Percentiles rank a stretch among this genome's conserved stretches.
These are phyloP conservation scores for Thecophora atra DNA, from an alignment of 2,888 invertebrate genomes.

Conservation along the genomic window DNA sequence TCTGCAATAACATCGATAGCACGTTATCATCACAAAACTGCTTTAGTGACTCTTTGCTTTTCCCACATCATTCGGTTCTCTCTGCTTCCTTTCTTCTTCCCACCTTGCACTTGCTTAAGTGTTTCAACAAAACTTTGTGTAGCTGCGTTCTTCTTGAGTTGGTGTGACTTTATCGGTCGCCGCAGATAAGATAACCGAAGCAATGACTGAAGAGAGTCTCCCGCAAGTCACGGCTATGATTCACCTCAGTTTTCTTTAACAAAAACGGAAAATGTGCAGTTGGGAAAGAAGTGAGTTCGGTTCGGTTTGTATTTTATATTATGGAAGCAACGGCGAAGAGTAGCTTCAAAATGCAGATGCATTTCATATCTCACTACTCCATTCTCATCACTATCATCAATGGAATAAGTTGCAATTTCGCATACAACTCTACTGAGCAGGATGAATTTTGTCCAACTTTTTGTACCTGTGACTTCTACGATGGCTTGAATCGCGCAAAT, in stretches of 20 bases:
- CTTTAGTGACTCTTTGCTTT: background rate
- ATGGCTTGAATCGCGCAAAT: constrained; percentile 59
- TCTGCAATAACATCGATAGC: constrained; percentile 22
- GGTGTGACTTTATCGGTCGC: constrained; percentile 20
- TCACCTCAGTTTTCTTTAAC: background rate
- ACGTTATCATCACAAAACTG: background rate
- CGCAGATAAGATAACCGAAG: constrained; percentile 24
- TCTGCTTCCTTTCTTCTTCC: background rate
- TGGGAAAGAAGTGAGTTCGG: background rate
- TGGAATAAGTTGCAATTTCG: no score
- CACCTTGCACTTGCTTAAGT: background rate
- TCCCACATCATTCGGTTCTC: background rate
- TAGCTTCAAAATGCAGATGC: background rate
- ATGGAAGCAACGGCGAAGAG: background rate
- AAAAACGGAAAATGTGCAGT: background rate
- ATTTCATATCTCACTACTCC: background rate
- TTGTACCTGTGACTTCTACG: constrained; percentile 59
- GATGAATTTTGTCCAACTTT: constrained; percentile 56
- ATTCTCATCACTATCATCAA: no score
- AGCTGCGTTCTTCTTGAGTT: constrained; percentile 1
- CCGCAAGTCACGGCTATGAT: background rate
- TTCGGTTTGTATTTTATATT: background rate
- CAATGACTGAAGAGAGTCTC: background rate
- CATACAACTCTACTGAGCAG: constrained; percentile 28
- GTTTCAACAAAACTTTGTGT: background rate